Evolutionary conservation across 2,113 vertebrate species (phyloP).

Genomic region (Donacobius atricapilla): DNA sequence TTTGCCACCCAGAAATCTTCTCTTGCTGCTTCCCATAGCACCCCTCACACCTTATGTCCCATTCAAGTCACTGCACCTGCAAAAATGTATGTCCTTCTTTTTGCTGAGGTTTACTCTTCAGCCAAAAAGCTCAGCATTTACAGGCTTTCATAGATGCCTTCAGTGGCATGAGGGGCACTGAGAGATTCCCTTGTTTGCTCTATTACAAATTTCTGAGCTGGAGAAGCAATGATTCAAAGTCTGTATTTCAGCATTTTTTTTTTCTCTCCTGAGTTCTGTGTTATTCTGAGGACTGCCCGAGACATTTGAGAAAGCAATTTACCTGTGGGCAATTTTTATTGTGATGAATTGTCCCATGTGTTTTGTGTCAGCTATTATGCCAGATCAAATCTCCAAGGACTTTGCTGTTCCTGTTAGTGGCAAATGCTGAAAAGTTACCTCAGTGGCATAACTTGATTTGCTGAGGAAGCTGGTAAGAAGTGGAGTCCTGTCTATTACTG

Average conservation of each 20-base stretch:
- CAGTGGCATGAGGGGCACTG: neutral
- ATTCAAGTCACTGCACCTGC: neutral
- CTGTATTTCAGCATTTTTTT: neutral
- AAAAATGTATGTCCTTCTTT: neutral
- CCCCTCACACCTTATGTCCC: neutral
- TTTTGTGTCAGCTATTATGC: neutral
- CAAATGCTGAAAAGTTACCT: conserved; percentile 21
- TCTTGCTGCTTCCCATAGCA: neutral
- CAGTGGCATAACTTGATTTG: conserved; percentile 28
- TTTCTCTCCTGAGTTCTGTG: neutral
- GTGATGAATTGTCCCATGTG: neutral
- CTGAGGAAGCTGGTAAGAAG: conserved; percentile 11
- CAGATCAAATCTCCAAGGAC: neutral
- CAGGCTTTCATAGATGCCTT: neutral
- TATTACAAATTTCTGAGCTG: neutral
- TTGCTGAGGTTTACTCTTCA: neutral
- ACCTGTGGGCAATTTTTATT: neutral
- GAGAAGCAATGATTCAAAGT: neutral
- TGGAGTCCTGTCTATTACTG: neutral
- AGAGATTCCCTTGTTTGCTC: neutral
- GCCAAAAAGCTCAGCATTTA: neutral
- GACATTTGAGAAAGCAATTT: neutral
- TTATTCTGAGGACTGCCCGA: neutral
- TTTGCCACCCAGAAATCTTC: neutral
- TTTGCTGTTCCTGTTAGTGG: neutral